A percentile compares a stretch with the other conserved stretches of the same genome.
These are phyloP conservation scores for Otus scops DNA, from an alignment of 2,797 vertebrate species.

Conservation along the genomic window DNA sequence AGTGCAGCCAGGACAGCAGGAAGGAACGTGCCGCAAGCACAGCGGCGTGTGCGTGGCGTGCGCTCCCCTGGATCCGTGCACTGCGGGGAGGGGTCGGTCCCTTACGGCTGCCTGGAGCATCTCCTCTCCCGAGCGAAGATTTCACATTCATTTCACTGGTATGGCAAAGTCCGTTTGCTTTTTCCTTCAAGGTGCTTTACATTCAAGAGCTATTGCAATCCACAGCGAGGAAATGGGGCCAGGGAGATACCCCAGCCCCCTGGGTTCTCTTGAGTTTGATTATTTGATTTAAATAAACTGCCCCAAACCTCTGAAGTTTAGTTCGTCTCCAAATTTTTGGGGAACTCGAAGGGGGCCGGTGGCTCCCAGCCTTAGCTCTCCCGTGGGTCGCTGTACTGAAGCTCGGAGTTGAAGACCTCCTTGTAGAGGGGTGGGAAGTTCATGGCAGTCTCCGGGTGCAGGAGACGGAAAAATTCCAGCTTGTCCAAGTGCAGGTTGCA, in stretches of 20 bases:
- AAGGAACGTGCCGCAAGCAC: not conserved
- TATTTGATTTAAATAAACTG: slow-evolving; percentile 16
- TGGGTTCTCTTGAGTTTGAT: slow-evolving; percentile 25
- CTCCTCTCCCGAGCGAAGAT: slow-evolving; percentile 31
- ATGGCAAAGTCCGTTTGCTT: slow-evolving; percentile 54
- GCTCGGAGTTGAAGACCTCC: slow-evolving; percentile 89
- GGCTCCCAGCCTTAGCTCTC: slow-evolving; percentile 76
- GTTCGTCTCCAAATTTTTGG: not conserved
- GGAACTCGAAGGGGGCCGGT: not conserved
- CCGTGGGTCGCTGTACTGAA: slow-evolving; percentile 86
- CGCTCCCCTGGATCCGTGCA: not conserved
- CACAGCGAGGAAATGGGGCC: not conserved
- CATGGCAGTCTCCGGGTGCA: slow-evolving; percentile 87
- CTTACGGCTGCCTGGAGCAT: not conserved
- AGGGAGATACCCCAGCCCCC: not conserved
- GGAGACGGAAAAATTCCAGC: slow-evolving; percentile 89
- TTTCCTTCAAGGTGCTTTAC: slow-evolving; percentile 71
- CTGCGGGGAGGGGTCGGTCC: not conserved
- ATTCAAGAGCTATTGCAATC: slow-evolving; percentile 70
- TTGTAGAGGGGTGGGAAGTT: slow-evolving; percentile 89
- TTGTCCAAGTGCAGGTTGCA: slow-evolving; percentile 93
- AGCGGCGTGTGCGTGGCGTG: not conserved
- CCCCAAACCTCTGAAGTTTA: slow-evolving; percentile 14
- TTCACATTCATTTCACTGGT: slow-evolving; percentile 74
- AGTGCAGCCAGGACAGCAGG: not conserved